A percentile compares a stretch with the other conserved stretches of the same genome.
phyloP scores from a whole-genome alignment of 2,888 invertebrate species.

The Mesorhabditis belari region DNA sequence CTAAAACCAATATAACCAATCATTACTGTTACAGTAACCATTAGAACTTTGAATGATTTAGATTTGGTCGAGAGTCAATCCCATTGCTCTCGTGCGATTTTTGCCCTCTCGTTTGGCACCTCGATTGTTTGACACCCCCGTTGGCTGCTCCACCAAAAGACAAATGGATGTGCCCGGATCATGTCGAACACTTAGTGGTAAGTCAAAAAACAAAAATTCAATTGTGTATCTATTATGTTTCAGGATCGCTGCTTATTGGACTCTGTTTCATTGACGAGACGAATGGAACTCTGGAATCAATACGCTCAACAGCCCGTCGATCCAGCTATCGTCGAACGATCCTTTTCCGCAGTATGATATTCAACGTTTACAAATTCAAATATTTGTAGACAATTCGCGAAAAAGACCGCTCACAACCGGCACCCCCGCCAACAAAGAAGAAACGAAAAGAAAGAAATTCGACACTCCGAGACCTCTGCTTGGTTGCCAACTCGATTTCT shows the following conservation, averaged over 20 bases:
- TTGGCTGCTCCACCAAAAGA: conserved; percentile 78
- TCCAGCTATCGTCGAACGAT: conserved; percentile 73
- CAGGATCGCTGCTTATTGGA: conserved; percentile 58
- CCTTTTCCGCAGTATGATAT: background rate
- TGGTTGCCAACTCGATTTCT: background rate
- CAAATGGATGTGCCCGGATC: conserved; percentile 96
- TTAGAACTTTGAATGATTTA: no score
- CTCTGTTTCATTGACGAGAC: conserved; percentile 75
- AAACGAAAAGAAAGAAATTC: background rate
- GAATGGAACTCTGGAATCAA: conserved; percentile 79
- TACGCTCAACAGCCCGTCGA: conserved; percentile 68
- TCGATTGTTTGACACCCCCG: conserved; percentile 89
- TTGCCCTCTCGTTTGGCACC: conserved; percentile 80
- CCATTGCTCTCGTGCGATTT: conserved; percentile 86
- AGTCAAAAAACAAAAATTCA: background rate
- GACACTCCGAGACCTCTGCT: background rate
- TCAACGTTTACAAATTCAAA: background rate
- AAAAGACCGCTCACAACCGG: background rate
- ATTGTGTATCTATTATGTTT: conserved; percentile 6
- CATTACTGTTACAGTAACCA: no score
- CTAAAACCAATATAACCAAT: no score
- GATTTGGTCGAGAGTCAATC: conserved; percentile 45
- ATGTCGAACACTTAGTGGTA: conserved; percentile 69
- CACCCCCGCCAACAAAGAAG: background rate
- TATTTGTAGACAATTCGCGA: background rate